Evolutionary conservation across 2,113 vertebrate genomes (phyloP).

Genomic region (Burhinus bistriatus): DNA sequence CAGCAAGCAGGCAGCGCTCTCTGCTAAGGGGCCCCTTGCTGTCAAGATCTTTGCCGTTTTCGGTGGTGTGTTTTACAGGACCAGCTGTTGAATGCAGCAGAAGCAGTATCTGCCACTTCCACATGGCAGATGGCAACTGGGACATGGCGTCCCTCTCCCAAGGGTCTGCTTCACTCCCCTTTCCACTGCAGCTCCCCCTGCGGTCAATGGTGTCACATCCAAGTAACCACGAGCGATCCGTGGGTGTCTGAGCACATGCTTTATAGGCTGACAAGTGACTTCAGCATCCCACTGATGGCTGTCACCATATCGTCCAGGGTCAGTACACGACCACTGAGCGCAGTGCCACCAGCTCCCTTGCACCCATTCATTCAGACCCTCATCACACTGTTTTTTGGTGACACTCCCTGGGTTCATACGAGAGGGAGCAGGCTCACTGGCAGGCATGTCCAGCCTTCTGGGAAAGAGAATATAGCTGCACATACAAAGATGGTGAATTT

Average conservation of each 20-base stretch:
- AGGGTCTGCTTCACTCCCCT: not conserved
- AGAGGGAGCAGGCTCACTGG: not conserved
- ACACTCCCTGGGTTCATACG: not conserved
- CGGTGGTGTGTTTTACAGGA: not conserved
- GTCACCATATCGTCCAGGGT: fast-evolving
- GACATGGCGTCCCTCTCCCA: not conserved
- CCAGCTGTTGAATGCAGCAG: not conserved
- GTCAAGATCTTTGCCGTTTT: not conserved
- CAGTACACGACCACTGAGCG: not conserved
- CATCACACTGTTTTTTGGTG: not conserved
- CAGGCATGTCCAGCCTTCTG: not conserved
- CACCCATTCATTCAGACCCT: not conserved
- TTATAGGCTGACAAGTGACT: not conserved
- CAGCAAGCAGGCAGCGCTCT: not conserved
- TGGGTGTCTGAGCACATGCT: not conserved
- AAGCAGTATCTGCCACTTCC: not conserved
- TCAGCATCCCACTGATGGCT: not conserved
- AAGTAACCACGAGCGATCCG: not conserved
- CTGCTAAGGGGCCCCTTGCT: not conserved
- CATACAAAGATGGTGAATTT: not conserved
- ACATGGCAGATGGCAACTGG: not conserved
- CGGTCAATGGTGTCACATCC: not conserved
- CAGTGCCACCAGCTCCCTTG: not conserved
- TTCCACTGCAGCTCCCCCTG: not conserved
- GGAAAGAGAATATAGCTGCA: not conserved